A percentile compares a stretch with the other conserved stretches of the same genome.
These are phyloP conservation scores for Stylophora pistillata DNA, from an alignment of 64 coral and sea anemone species.

Conservation along the genomic window DNA sequence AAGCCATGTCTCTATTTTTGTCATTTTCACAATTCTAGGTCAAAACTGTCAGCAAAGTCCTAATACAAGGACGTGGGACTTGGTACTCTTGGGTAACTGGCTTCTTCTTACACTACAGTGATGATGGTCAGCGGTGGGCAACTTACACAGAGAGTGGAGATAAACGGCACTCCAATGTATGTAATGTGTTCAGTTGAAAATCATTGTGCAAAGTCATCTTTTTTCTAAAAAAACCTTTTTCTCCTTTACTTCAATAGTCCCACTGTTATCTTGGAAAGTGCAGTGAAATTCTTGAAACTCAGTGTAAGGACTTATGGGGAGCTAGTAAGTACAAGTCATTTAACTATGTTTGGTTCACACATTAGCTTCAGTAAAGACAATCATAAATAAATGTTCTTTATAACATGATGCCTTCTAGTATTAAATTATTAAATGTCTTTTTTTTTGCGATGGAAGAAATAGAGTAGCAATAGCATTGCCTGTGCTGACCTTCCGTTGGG, in stretches of 20 bases:
- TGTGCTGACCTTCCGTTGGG: too few species aligned
- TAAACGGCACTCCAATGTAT: slow-evolving; percentile 45
- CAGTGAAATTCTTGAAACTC: slow-evolving; percentile 46
- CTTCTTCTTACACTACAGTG: slow-evolving; percentile 31
- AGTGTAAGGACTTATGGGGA: slow-evolving; percentile 73
- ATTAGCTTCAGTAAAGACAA: too few species aligned
- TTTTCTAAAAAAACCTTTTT: too few species aligned
- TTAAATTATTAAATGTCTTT: too few species aligned
- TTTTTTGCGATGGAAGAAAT: too few species aligned
- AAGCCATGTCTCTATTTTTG: neutral
- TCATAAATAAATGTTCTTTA: too few species aligned
- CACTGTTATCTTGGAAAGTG: slow-evolving; percentile 56
- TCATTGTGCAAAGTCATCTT: neutral
- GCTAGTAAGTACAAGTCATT: slow-evolving; percentile 39
- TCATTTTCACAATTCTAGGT: neutral
- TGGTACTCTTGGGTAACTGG: slow-evolving; percentile 53
- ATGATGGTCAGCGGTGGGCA: slow-evolving; percentile 57
- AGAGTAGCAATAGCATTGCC: too few species aligned
- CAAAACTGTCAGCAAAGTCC: slow-evolving; percentile 18
- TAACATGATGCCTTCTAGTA: too few species aligned
- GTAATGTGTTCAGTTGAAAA: neutral
- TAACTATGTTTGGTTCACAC: too few species aligned
- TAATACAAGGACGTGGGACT: slow-evolving; percentile 36
- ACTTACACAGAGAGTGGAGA: slow-evolving; percentile 50
- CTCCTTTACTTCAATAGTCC: slow-evolving; percentile 11